Conservation (phyloP, 2,888 invertebrate species). For the Mylabris sibirica region DNA sequence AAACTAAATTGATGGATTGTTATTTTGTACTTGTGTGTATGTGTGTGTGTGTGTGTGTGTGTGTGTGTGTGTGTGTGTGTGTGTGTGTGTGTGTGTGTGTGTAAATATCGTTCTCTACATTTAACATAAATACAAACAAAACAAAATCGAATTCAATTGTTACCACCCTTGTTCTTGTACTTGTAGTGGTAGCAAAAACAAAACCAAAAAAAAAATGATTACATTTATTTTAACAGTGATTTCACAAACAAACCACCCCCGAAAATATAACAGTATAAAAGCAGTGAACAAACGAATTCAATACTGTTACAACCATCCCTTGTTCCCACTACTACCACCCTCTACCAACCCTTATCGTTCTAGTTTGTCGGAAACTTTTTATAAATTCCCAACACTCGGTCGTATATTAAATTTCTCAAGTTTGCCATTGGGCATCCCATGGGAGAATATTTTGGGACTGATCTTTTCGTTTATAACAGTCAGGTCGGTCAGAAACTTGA, state of each 20-base stretch:
- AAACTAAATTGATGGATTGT: constrained; percentile 39
- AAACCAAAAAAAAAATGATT: background rate
- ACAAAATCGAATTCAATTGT: no score
- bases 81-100: no score
- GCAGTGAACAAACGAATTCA: background rate
- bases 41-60: background rate
- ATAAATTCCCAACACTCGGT: constrained; percentile 44
- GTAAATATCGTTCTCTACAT: no score
- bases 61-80: background rate
- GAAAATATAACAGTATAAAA: no score
- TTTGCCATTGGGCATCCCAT: constrained; percentile 32
- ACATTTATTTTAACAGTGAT: background rate
- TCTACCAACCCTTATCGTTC: no score
- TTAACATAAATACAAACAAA: no score
- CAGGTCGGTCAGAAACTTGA: constrained; percentile 35
- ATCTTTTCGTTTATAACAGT: constrained; percentile 39
- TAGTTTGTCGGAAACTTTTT: constrained; percentile 38
- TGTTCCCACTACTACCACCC: no score
- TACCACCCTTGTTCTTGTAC: no score
- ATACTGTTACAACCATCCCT: background rate
- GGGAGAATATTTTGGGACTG: constrained; percentile 44
- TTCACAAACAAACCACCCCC: background rate
- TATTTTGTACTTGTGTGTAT: constrained; percentile 7
- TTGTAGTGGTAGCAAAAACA: no score
- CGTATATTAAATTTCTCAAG: constrained; percentile 48